These are phyloP conservation scores for Ahaetulla prasina DNA, from an alignment of 2,113 vertebrate species.

Conservation along the genomic window DNA sequence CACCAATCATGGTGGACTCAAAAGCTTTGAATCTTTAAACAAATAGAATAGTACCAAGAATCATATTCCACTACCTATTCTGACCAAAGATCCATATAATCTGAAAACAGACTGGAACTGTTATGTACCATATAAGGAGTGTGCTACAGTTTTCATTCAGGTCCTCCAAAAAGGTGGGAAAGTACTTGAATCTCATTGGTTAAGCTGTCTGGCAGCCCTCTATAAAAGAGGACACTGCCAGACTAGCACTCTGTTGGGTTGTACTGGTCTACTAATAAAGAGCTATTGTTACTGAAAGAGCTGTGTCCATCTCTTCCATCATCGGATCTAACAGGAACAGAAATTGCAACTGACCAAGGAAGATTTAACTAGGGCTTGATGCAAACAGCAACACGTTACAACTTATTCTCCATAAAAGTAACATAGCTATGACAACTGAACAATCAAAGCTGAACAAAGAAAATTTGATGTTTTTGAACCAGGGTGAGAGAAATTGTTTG, in stretches of 20 bases:
- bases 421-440: not conserved
- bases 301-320: too few relatives aligned
- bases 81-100: not conserved
- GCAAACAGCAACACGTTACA: not conserved
- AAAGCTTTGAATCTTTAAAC: not conserved
- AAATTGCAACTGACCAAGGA: not conserved
- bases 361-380: not conserved
- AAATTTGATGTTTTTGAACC: not conserved
- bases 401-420: not conserved
- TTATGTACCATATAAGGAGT: too few relatives aligned
- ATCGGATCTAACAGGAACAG: too few relatives aligned
- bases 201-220: too few relatives aligned
- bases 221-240: too few relatives aligned
- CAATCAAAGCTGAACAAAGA: not conserved
- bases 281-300: too few relatives aligned
- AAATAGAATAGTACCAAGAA: not conserved
- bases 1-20: not conserved
- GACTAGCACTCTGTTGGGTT: too few relatives aligned
- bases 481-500: not conserved
- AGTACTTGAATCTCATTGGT: too few relatives aligned
- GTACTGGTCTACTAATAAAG: too few relatives aligned
- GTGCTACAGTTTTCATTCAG: too few relatives aligned
- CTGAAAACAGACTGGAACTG: not conserved
- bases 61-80: not conserved
- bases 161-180: too few relatives aligned